Base-by-base conservation (phyloP, 2,113 vertebrate species). In the Cacatua alba region DNA sequence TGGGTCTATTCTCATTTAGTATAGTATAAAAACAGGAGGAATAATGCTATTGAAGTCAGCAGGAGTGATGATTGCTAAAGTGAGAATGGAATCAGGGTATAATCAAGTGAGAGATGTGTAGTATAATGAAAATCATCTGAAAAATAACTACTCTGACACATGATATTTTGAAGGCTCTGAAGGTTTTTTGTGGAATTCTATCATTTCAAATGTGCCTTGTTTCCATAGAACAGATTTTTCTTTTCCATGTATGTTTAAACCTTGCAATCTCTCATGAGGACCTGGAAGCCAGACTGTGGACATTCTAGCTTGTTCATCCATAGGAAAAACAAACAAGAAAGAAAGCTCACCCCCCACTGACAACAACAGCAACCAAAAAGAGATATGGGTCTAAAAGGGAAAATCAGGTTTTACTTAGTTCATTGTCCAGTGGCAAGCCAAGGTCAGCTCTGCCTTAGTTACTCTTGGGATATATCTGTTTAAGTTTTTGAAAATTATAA, bases 221-320 rank as follows among this genome's bases (percentile, higher is more conserved):
- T 93, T 92, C 75, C 53, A 23, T 1, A 65, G 17, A 91, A 33
- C 4, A 46, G 6, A 53, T 18, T 43, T 64, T 69, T 85, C 76
- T 53, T 26, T 35, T 59, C 33, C 57, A n/a, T 7, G 0, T 74
- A 18, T 0, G 0, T 19, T 86, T 46, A 49, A 44, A 26, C 11
- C 11, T 31, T 87, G 31, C 11, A 49, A 7, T 85, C 41, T 90
- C 20, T 63, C n/a, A 16, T n/a, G 37, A 91, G 57, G 21, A 60
- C 29, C 43, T 86, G 65, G 81, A 95, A 94, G 15, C 14, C 31
- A 75, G 29, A 31, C 39, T 57, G 9, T 70, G 72, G n/a, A 13
- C 11, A 10, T 81, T 39, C 51, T 69, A 13, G 75, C 39, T 59
- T 90, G 41, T 43, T 70, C 23, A 39, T 63, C 35, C 77, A 43